A percentile compares a stretch with the other conserved stretches of the same genome.
phyloP scores from a whole-genome alignment of 64 coral and sea anemone species.

The Actinia tenebrosa region DNA sequence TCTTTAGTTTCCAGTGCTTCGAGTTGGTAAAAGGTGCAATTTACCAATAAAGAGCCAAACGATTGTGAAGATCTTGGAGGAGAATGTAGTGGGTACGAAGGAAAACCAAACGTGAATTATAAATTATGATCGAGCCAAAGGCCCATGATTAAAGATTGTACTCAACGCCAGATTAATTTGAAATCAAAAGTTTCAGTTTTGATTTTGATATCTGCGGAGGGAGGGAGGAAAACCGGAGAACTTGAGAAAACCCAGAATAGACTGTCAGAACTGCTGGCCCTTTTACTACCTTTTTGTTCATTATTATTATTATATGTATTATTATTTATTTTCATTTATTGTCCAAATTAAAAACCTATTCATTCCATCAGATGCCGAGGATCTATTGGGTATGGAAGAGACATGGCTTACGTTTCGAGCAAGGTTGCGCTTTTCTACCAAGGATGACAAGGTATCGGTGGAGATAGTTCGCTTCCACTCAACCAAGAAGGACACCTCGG shows the following conservation, averaged over 20 bases:
- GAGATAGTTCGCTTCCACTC: neutral
- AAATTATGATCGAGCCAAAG: neutral
- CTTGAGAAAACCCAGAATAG: too few relatives aligned
- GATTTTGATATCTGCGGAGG: too few relatives aligned
- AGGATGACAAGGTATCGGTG: neutral
- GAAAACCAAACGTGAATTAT: neutral
- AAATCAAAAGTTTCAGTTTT: too few relatives aligned
- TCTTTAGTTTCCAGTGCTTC: neutral
- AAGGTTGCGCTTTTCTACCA: neutral
- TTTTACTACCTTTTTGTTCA: too few relatives aligned
- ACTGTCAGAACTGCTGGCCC: too few relatives aligned
- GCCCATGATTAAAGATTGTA: too few relatives aligned
- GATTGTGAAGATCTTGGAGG: neutral
- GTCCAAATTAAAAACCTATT: too few relatives aligned
- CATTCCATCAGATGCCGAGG: neutral
- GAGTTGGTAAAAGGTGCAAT: neutral
- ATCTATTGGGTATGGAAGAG: neutral
- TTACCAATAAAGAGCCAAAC: neutral
- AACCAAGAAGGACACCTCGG: neutral
- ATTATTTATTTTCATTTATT: too few relatives aligned
- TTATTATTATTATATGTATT: too few relatives aligned
- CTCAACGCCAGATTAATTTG: too few relatives aligned
- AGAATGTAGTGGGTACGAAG: neutral
- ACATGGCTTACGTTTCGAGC: neutral
- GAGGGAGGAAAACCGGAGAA: too few relatives aligned